phyloP scores from a whole-genome alignment of 2,797 vertebrate genomes.

The Acanthurus lineatus region DNA sequence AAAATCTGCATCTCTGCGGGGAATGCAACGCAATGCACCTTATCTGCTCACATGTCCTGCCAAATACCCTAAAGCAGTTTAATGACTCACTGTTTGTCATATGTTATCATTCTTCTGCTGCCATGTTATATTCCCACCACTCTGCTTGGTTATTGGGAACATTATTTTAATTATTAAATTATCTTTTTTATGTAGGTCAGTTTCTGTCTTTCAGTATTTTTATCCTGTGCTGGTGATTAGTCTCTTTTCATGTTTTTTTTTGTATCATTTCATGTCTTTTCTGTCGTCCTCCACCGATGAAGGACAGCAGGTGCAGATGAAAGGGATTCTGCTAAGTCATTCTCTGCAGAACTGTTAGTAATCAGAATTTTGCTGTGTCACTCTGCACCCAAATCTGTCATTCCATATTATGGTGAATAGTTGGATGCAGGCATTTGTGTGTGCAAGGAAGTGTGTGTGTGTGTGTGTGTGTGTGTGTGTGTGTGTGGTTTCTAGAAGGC shows the following conservation, averaged over 20 bases:
- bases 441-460: not conserved
- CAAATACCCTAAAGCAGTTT: conserved; percentile 16
- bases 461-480: conserved; percentile 1
- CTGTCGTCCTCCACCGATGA: conserved; percentile 16
- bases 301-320: conserved; percentile 46
- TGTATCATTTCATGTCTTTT: not conserved
- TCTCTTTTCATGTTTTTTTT: conserved; percentile 15
- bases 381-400: conserved; percentile 73
- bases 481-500: conserved; percentile 33
- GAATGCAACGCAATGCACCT: conserved; percentile 13
- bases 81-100: conserved; percentile 3
- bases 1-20: conserved; percentile 21
- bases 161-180: conserved; percentile 1
- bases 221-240: conserved; percentile 16
- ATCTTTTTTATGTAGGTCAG: not conserved
- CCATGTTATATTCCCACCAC: not conserved
- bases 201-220: conserved; percentile 26
- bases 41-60: conserved; percentile 2
- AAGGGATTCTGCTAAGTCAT: conserved; percentile 71
- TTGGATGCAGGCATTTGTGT: conserved; percentile 1
- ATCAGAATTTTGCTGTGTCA: conserved; percentile 74
- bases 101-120: conserved; percentile 8
- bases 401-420: conserved; percentile 53
- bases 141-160: not conserved
- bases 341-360: conserved; percentile 50